Evolutionary conservation across 2,113 vertebrate species (phyloP).

Genomic region (Cisticola juncidis): DNA sequence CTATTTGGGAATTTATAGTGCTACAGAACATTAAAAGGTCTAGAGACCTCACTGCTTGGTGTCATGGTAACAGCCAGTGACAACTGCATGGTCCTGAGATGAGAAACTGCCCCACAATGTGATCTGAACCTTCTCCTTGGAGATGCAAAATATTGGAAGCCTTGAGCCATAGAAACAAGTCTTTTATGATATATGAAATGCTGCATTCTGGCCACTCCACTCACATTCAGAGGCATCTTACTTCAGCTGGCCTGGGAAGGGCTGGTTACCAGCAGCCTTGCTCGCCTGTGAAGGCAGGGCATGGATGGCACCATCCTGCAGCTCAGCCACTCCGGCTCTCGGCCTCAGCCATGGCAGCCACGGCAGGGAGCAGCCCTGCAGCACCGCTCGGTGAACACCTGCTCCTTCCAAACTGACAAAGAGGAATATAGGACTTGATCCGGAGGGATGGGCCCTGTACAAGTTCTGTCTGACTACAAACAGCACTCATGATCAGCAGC

Average conservation of each 20-base stretch:
- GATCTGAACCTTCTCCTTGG: neutral
- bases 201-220: neutral
- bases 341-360: neutral
- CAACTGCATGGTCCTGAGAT: neutral
- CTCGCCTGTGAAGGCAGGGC: neutral
- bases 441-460: neutral
- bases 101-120: neutral
- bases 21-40: neutral
- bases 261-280: accelerated
- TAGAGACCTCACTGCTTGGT: neutral
- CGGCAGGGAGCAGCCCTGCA: neutral
- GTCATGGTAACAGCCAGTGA: neutral
- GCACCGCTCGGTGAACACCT: neutral
- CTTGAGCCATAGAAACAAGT: neutral
- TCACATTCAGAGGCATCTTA: neutral
- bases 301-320: accelerated
- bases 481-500: neutral
- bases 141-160: neutral
- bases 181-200: neutral
- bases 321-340: neutral
- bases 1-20: neutral
- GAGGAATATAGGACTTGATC: neutral
- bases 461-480: neutral
- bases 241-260: neutral
- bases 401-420: neutral